A percentile compares a stretch with the other conserved stretches of the same genome.
Evolutionary conservation across 1,140 invertebrate species (phyloP).

Genomic region (Anastrepha obliqua): DNA sequence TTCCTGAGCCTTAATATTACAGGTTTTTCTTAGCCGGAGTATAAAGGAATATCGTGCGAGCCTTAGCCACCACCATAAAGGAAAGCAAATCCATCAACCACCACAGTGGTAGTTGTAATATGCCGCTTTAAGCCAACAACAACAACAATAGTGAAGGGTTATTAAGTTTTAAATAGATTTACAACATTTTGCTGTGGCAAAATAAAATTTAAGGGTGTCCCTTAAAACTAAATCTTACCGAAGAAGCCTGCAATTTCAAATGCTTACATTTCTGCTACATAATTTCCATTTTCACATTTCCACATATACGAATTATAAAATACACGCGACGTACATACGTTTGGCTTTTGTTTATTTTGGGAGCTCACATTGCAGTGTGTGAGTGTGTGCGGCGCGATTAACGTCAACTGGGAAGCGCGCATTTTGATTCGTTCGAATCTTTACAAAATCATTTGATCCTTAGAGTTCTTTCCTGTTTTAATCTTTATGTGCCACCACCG

Average conservation of each 20-base stretch:
- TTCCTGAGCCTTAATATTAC: no score
- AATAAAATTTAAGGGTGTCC: no score
- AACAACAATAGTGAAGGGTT: neutral
- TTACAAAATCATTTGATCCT: constrained; percentile 40
- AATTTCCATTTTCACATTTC: neutral
- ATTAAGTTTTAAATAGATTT: neutral
- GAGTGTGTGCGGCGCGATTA: neutral
- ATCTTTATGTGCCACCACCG: constrained; percentile 1
- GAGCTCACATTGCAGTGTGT: neutral
- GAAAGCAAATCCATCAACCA: neutral
- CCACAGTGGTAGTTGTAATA: neutral
- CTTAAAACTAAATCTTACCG: no score
- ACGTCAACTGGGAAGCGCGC: neutral
- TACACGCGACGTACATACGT: neutral
- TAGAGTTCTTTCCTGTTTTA: neutral
- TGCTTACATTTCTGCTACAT: no score
- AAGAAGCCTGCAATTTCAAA: no score
- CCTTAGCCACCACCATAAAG: neutral
- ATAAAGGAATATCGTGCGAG: no score
- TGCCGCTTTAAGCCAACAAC: neutral
- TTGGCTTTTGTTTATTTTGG: neutral
- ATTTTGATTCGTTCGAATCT: constrained; percentile 39
- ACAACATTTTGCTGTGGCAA: no score
- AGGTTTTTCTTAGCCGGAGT: no score
- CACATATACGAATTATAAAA: neutral